phyloP scores from a whole-genome alignment of 2,888 invertebrate species.

The Hipparchia sbordonii region DNA sequence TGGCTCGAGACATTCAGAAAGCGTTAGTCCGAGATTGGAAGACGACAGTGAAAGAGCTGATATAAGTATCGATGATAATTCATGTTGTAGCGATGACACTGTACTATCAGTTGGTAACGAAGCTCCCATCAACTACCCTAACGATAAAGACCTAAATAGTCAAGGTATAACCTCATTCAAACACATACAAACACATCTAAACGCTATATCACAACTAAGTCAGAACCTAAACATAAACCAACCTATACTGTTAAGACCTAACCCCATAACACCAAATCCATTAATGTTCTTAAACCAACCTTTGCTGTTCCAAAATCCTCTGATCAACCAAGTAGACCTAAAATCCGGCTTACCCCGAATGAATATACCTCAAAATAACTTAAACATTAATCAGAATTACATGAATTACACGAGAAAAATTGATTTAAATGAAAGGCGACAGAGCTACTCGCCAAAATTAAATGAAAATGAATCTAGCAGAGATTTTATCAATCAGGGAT shows the following conservation, averaged over 20 bases:
- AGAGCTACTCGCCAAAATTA: constrained; percentile 62
- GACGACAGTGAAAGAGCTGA: constrained; percentile 68
- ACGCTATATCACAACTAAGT: constrained; percentile 86
- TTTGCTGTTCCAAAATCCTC: constrained; percentile 68
- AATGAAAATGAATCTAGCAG: constrained; percentile 68
- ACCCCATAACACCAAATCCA: constrained; percentile 77
- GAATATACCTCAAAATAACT: constrained; percentile 61
- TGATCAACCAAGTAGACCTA: constrained; percentile 67
- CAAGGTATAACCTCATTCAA: constrained; percentile 82
- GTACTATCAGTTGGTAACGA: constrained; percentile 92
- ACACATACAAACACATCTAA: constrained; percentile 86
- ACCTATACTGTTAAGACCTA: constrained; percentile 71
- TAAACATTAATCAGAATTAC: constrained; percentile 55
- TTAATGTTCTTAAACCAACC: constrained; percentile 78
- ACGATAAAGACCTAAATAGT: constrained; percentile 55
- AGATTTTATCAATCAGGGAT: constrained; percentile 80
- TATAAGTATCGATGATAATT: constrained; percentile 81
- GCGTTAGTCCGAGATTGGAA: constrained; percentile 62
- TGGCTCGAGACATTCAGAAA: constrained; percentile 61
- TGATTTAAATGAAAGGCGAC: constrained; percentile 60
- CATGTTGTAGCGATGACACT: constrained; percentile 90
- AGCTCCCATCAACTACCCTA: constrained; percentile 71
- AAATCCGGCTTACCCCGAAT: constrained; percentile 64
- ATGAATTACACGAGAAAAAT: constrained; percentile 60
- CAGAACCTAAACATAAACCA: constrained; percentile 74